Percentiles rank a stretch among this genome's conserved stretches.
Conservation (phyloP, 2,113 vertebrate genomes). For the Propithecus coquereli region DNA sequence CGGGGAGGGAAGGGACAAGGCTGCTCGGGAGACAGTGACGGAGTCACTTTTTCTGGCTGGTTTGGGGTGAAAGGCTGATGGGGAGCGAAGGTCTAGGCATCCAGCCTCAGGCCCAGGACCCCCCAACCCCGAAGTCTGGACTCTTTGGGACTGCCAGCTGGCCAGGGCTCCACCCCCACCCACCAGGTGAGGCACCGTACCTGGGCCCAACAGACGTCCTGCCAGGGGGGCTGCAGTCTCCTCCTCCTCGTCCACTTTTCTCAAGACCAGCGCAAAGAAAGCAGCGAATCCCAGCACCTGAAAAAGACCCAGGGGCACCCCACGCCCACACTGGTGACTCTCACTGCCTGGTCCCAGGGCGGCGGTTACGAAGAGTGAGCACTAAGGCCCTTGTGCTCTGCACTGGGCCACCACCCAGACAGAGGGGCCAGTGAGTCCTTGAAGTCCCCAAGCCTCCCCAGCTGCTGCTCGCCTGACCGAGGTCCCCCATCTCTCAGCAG, state of each 20-base stretch:
- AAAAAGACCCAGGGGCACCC: background rate
- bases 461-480: background rate
- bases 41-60: background rate
- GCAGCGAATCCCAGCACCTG: conserved; percentile 97
- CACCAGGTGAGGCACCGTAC: conserved; percentile 57
- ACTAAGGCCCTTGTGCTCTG: background rate
- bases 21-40: background rate
- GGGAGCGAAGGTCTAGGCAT: background rate
- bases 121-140: background rate
- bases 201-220: conserved; percentile 71
- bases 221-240: conserved; percentile 74
- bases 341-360: background rate
- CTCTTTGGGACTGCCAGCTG: background rate
- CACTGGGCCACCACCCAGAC: background rate
- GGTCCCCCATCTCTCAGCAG: background rate
- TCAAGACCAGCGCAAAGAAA: conserved; percentile 95
- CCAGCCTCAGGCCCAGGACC: background rate
- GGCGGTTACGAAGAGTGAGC: background rate
- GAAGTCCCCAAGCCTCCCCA: too few relatives aligned
- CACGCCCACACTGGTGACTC: background rate
- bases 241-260: conserved; percentile 92
- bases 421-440: background rate
- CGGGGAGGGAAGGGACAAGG: background rate
- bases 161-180: background rate
- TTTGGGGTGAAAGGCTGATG: background rate